Conservation (phyloP, 2,888 invertebrate genomes). For the Mechanitis messenoides region DNA sequence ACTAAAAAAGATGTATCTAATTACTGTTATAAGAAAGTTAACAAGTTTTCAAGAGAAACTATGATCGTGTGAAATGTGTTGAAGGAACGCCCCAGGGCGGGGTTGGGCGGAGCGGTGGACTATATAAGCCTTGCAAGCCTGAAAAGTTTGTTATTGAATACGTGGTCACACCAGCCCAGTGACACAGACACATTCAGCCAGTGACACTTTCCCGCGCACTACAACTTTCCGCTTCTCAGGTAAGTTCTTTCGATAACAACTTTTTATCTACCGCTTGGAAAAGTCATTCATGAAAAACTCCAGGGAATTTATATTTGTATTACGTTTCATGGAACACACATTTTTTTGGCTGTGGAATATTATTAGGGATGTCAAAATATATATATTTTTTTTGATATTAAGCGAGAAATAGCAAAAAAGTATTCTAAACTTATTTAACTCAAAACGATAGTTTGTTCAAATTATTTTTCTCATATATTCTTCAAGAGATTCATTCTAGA, state of each 20-base stretch:
- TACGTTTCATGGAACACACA: too few relatives aligned
- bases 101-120: slow-evolving; percentile 63
- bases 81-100: slow-evolving; percentile 58
- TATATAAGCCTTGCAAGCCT: slow-evolving; percentile 67
- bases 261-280: slow-evolving; percentile 29
- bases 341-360: too few relatives aligned
- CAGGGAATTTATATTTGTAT: not conserved
- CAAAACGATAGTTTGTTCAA: too few relatives aligned
- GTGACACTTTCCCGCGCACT: slow-evolving; percentile 34
- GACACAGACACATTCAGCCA: slow-evolving; percentile 38
- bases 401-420: too few relatives aligned
- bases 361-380: too few relatives aligned
- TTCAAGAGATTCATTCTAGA: too few relatives aligned
- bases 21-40: not conserved
- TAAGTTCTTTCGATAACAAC: slow-evolving; percentile 34
- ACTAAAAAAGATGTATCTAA: not conserved
- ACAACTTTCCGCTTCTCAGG: slow-evolving; percentile 33
- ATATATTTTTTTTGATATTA: too few relatives aligned
- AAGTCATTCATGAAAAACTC: slow-evolving; percentile 29
- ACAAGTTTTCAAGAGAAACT: slow-evolving; percentile 34
- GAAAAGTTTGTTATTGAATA: slow-evolving; percentile 67
- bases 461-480: too few relatives aligned
- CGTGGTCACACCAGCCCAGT: slow-evolving; percentile 57
- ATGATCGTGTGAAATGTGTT: slow-evolving; percentile 37
- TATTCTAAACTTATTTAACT: too few relatives aligned